Base-by-base conservation (phyloP, 2,797 vertebrate genomes). In the Eulemur rubriventer region DNA sequence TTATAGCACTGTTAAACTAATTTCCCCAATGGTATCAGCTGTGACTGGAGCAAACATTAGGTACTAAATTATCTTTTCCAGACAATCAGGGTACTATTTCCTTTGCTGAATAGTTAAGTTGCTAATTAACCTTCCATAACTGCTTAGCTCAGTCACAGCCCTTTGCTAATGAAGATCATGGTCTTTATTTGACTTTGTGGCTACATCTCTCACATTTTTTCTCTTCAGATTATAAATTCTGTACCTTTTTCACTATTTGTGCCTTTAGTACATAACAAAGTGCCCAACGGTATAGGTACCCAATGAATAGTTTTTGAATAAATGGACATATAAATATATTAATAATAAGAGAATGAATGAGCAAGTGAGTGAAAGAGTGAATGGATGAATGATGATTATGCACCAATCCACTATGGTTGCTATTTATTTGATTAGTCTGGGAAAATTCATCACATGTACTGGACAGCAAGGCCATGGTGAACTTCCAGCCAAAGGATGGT, bases 51-150 rank as follows among this genome's bases (percentile, higher is more conserved):
- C 57, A 86, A 75, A 91, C 46, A 96, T 43, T 84, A 43, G n/a
- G 16, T 52, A 72, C 55, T 89, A 55, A 91, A 75, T 93, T 24
- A 69, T 65, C 30, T 94, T 95, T 91, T 52, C 63, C 72, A 57
- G 69, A 87, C 35, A 76, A 79, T 81, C 59, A 75, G 52, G 26
- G 7, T 57, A 52, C 33, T 86, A 89, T 86, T 93, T 87, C 26
- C 52, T 95, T 96, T 84, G 38, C 20, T 48, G 52, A 82, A 86
- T 6, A 89, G 59, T 8, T 73, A 85, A 82, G 63, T 43, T 93
- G 24, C 69, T 91, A 92, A 93, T 93, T 96, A 93, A 70, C 4
- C 24, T 70, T 10, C 8, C 24, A 20, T 50, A 63, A 33, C 61
- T 46, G 35, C 22, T 70, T 84, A 69, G 38, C 55, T 93, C n/a